Conservation (phyloP, 1,140 invertebrate species). For the Sesamia nonagrioides region DNA sequence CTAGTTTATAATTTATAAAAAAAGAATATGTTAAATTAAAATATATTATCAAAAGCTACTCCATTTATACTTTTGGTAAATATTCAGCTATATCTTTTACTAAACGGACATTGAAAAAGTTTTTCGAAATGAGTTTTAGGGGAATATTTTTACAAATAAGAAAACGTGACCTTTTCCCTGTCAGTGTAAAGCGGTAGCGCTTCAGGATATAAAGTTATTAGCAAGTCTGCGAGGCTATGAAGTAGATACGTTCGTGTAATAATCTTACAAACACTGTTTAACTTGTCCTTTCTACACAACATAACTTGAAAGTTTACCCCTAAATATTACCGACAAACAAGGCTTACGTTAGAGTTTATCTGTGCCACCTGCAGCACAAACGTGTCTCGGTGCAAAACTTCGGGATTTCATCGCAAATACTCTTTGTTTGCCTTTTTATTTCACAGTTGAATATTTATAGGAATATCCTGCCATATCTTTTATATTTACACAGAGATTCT, state of each 20-base stretch:
- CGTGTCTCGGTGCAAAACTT: constrained; percentile 6
- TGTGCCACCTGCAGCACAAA: background rate
- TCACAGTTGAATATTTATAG: constrained; percentile 5
- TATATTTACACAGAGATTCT: background rate
- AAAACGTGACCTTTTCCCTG: constrained; percentile 13
- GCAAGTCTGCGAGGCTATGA: background rate
- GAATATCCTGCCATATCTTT: too few species aligned
- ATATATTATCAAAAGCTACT: background rate
- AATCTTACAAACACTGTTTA: constrained; percentile 4
- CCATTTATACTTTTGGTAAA: background rate
- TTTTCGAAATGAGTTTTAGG: background rate
- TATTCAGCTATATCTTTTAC: background rate
- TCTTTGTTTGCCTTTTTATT: too few species aligned
- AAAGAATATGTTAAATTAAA: too few species aligned
- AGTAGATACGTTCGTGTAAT: background rate
- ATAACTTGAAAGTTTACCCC: constrained; percentile 5
- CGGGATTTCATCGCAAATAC: constrained; percentile 22
- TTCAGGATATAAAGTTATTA: constrained; percentile 27
- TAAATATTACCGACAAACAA: too few species aligned
- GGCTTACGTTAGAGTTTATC: too few species aligned
- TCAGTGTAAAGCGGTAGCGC: constrained; percentile 11
- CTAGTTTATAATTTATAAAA: too few species aligned
- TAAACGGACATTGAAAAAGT: background rate
- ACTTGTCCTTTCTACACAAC: constrained; percentile 11
- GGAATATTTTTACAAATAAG: constrained; percentile 14